These are phyloP conservation scores for human DNA, from an alignment of 2,113 vertebrate species.

Conservation along the genomic window DNA sequence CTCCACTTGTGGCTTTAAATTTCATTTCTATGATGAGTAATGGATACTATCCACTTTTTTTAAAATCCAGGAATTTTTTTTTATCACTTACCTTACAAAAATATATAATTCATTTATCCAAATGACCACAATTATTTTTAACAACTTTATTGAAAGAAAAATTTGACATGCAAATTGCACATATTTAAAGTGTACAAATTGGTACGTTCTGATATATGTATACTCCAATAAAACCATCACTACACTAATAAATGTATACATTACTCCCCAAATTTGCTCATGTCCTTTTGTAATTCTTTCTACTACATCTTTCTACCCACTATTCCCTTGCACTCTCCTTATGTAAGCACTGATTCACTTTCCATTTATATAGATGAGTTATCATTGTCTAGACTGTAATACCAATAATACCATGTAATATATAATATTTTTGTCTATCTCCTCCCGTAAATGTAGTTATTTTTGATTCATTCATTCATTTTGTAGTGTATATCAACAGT, in stretches of 20 bases:
- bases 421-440: background rate
- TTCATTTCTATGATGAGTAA: background rate
- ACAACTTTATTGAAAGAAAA: background rate
- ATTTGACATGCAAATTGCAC: background rate
- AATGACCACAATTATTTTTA: background rate
- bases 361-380: background rate
- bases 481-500: background rate
- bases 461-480: background rate
- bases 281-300: background rate
- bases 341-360: background rate
- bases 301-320: background rate
- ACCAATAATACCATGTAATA: background rate
- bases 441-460: background rate
- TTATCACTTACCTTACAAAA: background rate
- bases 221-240: background rate
- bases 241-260: background rate
- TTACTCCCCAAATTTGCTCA: background rate
- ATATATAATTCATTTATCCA: background rate
- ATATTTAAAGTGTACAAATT: background rate
- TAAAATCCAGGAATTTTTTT: background rate
- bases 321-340: background rate
- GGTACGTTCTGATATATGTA: background rate
- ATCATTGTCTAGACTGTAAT: background rate
- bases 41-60: background rate
- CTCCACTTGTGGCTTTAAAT: background rate